phyloP scores from a whole-genome alignment of 92 coral and sea anemone genomes.

The Anthopleura xanthogrammica region DNA sequence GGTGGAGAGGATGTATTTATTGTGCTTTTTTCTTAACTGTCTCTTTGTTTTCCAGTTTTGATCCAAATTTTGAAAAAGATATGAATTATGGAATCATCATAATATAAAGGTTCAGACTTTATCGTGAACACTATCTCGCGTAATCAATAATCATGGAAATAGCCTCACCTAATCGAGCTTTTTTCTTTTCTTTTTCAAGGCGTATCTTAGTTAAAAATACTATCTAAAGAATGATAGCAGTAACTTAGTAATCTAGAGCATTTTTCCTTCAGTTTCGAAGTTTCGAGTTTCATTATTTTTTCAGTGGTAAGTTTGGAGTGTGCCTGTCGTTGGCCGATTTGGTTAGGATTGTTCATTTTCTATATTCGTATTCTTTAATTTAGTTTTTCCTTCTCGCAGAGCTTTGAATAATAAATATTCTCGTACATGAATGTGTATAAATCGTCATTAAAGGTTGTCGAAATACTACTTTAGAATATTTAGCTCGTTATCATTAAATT shows the following conservation, averaged over 20 bases:
- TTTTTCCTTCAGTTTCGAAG: neutral
- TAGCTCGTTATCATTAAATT: conserved; percentile 1
- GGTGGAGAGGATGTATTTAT: too few species aligned
- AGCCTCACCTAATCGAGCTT: neutral
- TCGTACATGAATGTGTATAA: conserved; percentile 12
- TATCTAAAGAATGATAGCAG: neutral
- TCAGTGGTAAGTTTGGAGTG: neutral
- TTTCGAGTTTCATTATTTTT: neutral
- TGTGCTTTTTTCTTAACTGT: neutral
- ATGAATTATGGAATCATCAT: neutral
- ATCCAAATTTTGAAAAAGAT: neutral
- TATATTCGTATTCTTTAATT: neutral
- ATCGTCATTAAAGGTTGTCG: conserved; percentile 26
- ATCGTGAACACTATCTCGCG: neutral
- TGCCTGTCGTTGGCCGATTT: neutral
- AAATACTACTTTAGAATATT: conserved; percentile 29
- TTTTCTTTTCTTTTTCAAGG: neutral
- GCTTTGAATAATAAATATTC: neutral
- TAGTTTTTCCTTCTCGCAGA: neutral
- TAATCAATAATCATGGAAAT: neutral
- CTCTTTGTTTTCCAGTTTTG: neutral
- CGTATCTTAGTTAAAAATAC: neutral
- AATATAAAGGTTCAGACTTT: conserved; percentile 4
- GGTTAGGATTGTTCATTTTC: neutral
- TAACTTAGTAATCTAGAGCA: neutral